These are phyloP conservation scores for Choreutis nemorana DNA, from an alignment of 2,888 invertebrate species.

Conservation along the genomic window DNA sequence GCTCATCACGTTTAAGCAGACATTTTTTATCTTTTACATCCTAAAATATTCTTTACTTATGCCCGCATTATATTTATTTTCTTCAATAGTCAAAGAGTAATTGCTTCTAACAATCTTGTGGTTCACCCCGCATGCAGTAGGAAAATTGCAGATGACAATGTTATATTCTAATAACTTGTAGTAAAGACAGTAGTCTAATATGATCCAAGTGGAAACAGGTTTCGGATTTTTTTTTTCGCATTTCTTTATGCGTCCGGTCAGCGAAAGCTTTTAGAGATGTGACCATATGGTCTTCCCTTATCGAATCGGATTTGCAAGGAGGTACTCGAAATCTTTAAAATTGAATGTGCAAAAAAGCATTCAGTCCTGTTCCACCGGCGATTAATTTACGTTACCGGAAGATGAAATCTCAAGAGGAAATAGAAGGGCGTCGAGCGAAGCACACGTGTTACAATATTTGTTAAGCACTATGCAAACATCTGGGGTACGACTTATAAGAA, in stretches of 20 bases:
- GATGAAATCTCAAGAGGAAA: slow-evolving; percentile 64
- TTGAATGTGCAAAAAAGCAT: slow-evolving; percentile 36
- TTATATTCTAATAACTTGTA: slow-evolving; percentile 43
- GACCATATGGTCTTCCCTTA: slow-evolving; percentile 46
- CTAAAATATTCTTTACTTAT: slow-evolving; percentile 19
- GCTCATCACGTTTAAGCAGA: slow-evolving; percentile 23
- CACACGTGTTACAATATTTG: slow-evolving; percentile 67
- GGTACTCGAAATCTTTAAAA: slow-evolving; percentile 38
- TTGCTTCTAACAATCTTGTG: slow-evolving; percentile 58
- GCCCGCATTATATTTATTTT: slow-evolving; percentile 48
- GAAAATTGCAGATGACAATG: slow-evolving; percentile 52
- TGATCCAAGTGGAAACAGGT: slow-evolving; percentile 35
- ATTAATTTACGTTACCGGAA: slow-evolving; percentile 62
- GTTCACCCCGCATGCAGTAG: slow-evolving; percentile 50
- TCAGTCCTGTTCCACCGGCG: slow-evolving; percentile 28
- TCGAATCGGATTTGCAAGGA: no score
- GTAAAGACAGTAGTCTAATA: slow-evolving; percentile 26
- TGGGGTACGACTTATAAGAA: slow-evolving; percentile 45
- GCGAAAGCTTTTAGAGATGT: slow-evolving; percentile 18
- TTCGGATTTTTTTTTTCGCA: slow-evolving; percentile 20
- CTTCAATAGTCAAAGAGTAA: slow-evolving; percentile 39
- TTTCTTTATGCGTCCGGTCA: slow-evolving; percentile 37
- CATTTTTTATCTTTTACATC: slow-evolving; percentile 26
- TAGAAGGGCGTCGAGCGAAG: slow-evolving; percentile 45
- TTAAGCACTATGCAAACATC: slow-evolving; percentile 53